A percentile compares a stretch with the other conserved stretches of the same genome.
phyloP scores from a whole-genome alignment of 2,797 vertebrate species.

The Champsocephalus esox region DNA sequence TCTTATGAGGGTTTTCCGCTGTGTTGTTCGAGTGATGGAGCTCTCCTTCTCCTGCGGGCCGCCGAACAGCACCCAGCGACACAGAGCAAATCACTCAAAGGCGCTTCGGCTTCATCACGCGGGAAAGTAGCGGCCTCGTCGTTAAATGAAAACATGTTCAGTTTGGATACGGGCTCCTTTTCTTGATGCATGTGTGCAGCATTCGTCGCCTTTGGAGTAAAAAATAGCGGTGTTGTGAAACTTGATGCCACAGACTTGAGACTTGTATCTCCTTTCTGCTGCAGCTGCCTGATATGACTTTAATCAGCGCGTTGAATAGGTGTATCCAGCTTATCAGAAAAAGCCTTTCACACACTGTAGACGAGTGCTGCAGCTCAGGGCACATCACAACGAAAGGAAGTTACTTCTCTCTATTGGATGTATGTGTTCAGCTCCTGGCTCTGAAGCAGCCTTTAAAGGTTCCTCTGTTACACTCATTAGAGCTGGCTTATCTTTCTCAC shows the following conservation, averaged over 20 bases:
- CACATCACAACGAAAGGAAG: slow-evolving; percentile 65
- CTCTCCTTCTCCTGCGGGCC: slow-evolving; percentile 80
- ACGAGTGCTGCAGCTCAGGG: slow-evolving; percentile 50
- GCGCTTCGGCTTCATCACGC: slow-evolving; percentile 41
- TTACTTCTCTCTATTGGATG: slow-evolving; percentile 59
- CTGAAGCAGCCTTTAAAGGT: slow-evolving; percentile 67
- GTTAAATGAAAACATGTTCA: slow-evolving; percentile 65
- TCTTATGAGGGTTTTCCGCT: slow-evolving; percentile 82
- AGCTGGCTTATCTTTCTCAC: slow-evolving; percentile 68
- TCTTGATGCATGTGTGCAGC: slow-evolving; percentile 20
- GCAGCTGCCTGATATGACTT: slow-evolving; percentile 69
- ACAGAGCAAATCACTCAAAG: slow-evolving; percentile 79
- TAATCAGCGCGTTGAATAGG: slow-evolving; percentile 78
- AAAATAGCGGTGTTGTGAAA: slow-evolving; percentile 58
- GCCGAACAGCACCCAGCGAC: slow-evolving; percentile 86
- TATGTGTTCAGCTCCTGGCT: slow-evolving; percentile 72
- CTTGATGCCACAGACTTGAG: slow-evolving; percentile 47
- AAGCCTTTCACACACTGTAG: slow-evolving; percentile 53
- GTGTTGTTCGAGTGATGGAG: slow-evolving; percentile 80
- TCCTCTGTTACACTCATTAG: slow-evolving; percentile 75
- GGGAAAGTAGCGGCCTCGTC: slow-evolving; percentile 48
- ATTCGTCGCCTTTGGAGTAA: slow-evolving; percentile 43
- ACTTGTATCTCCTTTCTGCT: slow-evolving; percentile 60
- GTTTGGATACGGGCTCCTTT: slow-evolving; percentile 28
- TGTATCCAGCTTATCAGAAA: slow-evolving; percentile 70